Evolutionary conservation across 2,888 invertebrate species (phyloP), one percentile per base, ranked within the genome.

Genomic region (Caenorhabditis sp.): DNA sequence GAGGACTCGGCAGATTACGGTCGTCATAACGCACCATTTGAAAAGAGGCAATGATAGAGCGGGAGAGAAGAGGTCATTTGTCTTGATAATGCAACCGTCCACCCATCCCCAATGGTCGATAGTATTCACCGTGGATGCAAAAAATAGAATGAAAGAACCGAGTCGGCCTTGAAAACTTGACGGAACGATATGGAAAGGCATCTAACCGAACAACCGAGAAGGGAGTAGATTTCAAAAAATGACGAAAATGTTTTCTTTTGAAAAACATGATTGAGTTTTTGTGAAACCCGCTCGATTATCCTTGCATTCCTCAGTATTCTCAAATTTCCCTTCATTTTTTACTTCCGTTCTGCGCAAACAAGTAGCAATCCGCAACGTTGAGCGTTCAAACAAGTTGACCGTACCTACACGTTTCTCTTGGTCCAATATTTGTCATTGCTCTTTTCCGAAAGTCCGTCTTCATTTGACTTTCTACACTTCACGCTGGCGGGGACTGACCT

Each of bases 361-460:
- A 62, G 64, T 64, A 53, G 65, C 51, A 47, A 40, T 62, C 56
- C 22, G 15, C 40, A 13, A 40, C 40, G 40, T 32, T 9, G 32
- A 22, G 44, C 53, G 69, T 78, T 78, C 70, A 70, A 78, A 70
- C 78, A 78, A 58, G 24, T 70, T 78, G 78, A 78, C 69, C 77
- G 62, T 58, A 37, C 24, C 62, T 64, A 62, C 62, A 56, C 70
- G 53, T 22, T 61, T 22, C n/a, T 13, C 44, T 53, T 68, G 68
- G 53, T 15, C 67, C 61, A 68, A 76, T 76, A 76, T 76, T 76
- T 76, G 61, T 44, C 61, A 51, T 44, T 47, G 53, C 68, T 67
- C 40, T 68, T 76, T 61, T 37, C 68, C 58, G 47, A 51, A 24
- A 32, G 65, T 67, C 65, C 74, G 65, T 65, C 65, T 35, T 62